Evolutionary conservation across 2,888 invertebrate genomes (phyloP).

Genomic region (Helicoverpa assulta): DNA sequence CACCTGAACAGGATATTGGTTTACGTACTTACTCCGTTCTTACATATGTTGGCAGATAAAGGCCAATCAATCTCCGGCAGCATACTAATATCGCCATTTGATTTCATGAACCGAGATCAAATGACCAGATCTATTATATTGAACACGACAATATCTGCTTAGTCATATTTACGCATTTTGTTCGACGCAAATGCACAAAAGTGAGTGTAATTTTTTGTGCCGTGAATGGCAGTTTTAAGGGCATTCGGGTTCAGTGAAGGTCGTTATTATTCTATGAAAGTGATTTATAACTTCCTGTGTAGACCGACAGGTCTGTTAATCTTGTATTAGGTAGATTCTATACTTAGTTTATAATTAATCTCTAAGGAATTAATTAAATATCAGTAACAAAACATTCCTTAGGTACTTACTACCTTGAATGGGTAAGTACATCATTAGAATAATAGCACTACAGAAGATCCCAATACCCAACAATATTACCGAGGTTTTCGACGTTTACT

Average conservation of each 20-base stretch:
- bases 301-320: background rate
- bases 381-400: too few species aligned
- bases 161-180: constrained; percentile 43
- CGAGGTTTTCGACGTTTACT: constrained; percentile 16
- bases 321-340: background rate
- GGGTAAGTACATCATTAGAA: background rate
- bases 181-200: constrained; percentile 54
- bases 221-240: constrained; percentile 86
- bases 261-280: constrained; percentile 71
- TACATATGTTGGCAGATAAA: constrained; percentile 34
- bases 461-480: constrained; percentile 1
- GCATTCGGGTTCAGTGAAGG: constrained; percentile 73
- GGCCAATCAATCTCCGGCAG: constrained; percentile 47
- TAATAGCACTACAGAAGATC: constrained; percentile 18
- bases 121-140: constrained; percentile 52
- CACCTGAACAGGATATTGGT: constrained; percentile 54
- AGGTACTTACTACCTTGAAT: too few species aligned
- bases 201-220: constrained; percentile 73
- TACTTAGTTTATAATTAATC: background rate
- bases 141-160: constrained; percentile 43
- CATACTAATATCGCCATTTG: constrained; percentile 52
- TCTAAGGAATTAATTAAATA: too few species aligned
- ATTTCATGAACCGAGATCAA: constrained; percentile 68
- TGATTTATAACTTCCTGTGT: constrained; percentile 55
- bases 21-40: constrained; percentile 35